These are phyloP conservation scores for Achatina immaculata DNA, from an alignment of 1,140 invertebrate species.

Conservation along the genomic window DNA sequence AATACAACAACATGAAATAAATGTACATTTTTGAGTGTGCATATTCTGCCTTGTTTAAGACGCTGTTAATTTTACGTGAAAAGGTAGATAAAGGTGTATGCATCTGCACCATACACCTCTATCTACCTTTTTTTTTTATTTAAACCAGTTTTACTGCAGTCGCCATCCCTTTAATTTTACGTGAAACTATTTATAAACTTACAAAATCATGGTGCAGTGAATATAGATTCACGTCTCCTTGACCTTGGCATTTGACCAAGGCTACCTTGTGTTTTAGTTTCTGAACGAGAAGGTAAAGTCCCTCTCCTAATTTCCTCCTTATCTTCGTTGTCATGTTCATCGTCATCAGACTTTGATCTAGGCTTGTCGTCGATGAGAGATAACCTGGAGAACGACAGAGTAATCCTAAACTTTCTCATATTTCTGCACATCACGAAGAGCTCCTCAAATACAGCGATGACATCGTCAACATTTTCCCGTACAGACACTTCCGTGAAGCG, in stretches of 20 bases:
- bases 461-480: conserved; percentile 80
- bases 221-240: conserved; percentile 12
- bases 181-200: too few relatives aligned
- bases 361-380: not conserved
- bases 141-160: too few relatives aligned
- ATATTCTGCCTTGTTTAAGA: too few relatives aligned
- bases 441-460: conserved; percentile 52
- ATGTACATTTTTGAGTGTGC: too few relatives aligned
- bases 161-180: too few relatives aligned
- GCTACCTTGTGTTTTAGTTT: not conserved
- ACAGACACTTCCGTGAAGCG: conserved; percentile 88
- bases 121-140: too few relatives aligned
- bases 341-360: conserved; percentile 6
- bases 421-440: conserved; percentile 43
- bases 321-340: conserved; percentile 8
- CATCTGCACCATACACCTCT: too few relatives aligned
- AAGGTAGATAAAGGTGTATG: too few relatives aligned
- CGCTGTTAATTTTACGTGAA: too few relatives aligned
- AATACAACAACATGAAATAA: too few relatives aligned
- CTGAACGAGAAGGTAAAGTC: not conserved
- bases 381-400: not conserved
- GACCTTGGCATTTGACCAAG: not conserved
- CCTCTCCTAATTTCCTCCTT: not conserved
- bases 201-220: too few relatives aligned
- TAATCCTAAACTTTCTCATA: not conserved